Evolutionary conservation across 1,140 invertebrate genomes (phyloP).

Genomic region (Papilio machaon): DNA sequence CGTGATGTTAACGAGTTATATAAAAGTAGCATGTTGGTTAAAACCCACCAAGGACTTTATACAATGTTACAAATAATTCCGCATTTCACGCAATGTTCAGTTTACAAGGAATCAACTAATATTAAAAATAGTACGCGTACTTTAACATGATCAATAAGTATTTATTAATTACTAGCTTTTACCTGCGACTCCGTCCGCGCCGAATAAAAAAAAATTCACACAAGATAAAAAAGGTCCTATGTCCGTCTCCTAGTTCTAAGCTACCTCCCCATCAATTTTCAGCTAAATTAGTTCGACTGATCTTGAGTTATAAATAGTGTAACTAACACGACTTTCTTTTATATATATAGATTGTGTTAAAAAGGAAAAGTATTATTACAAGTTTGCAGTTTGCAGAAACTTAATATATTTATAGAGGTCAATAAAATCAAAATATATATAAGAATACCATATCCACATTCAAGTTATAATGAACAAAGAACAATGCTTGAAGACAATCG

Average conservation of each 20-base stretch:
- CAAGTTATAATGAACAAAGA: background rate
- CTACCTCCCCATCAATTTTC: no score
- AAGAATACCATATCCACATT: background rate
- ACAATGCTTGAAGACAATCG: conserved; percentile 4
- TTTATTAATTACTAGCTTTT: background rate
- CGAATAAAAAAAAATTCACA: no score
- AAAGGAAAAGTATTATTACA: background rate
- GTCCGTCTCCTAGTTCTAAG: no score
- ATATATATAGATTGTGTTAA: background rate
- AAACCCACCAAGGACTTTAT: background rate
- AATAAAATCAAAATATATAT: background rate
- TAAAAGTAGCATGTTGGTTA: background rate
- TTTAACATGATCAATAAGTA: background rate
- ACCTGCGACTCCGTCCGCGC: no score
- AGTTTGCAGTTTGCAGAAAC: background rate
- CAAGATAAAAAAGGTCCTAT: no score
- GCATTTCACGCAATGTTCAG: background rate
- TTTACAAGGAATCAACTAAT: no score
- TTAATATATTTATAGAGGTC: background rate
- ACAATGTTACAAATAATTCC: background rate
- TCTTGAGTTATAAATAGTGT: no score
- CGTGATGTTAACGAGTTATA: background rate
- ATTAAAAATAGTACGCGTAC: background rate
- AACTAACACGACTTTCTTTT: no score
- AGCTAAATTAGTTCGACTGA: no score